Evolutionary conservation across 2,113 vertebrate genomes (phyloP), one percentile per base, ranked within the genome.

Genomic region (Podilymbus podiceps): DNA sequence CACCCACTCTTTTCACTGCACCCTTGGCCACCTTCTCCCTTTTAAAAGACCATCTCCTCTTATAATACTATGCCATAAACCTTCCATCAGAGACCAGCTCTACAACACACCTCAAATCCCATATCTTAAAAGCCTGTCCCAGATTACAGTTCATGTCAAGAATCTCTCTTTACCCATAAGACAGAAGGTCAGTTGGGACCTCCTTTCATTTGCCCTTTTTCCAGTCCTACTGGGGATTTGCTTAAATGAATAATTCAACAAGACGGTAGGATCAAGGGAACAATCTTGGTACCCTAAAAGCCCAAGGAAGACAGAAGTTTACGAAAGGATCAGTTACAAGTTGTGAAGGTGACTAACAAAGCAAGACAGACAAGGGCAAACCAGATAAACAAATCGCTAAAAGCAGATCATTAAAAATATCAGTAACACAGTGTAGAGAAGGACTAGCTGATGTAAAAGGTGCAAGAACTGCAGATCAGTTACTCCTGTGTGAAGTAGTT

Each of bases 371-470:
- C 7, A 8, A 77, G 17, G 30, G 69, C 17, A 71, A 84, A 91
- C 1, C 9, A 75, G 25, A 62, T 33, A 23, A 82, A 42, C 6
- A 31, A 10, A 19, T 25, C 4, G 8, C 31, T 68, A 40, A 44
- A 49, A 83, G 31, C 7, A 47, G 40, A 19, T 52, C 22, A 88
- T 47, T 5, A 47, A 59, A 40, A 40, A 72, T 17, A 38, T 47
- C 1, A 0, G 0, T 22, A 47, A 31, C 8, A 27, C 4, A 60
- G 14, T 17, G 6, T 8, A n/a, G 40, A 59, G n/a, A 68, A 81
- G 64, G 27, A 73, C 9, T 28, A 53, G 40, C 20, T 56, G 14
- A 38, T 16, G 28, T 35, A 69, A 50, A 53, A 44, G 3, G 9
- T 40, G 20, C 12, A 62, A 49, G 73, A 91, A 84, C 18, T 0